A percentile compares a stretch with the other conserved stretches of the same genome.
Conservation (phyloP, 2,113 vertebrate species). For the Centropus unirufus region DNA sequence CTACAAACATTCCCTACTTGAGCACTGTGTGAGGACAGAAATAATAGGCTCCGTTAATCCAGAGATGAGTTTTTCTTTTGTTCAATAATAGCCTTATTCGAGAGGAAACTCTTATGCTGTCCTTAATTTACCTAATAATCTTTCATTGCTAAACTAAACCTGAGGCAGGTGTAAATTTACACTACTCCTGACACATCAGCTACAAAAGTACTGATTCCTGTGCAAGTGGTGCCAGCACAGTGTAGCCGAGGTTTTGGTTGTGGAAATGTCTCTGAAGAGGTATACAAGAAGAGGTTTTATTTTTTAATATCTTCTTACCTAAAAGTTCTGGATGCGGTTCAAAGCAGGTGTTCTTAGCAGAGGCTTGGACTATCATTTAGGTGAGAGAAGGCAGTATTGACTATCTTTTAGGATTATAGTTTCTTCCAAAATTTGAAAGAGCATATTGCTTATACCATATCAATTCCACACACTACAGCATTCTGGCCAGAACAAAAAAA, state of each 20-base stretch:
- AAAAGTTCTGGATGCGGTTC: not conserved
- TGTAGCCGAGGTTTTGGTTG: not conserved
- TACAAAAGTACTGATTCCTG: not conserved
- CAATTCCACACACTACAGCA: not conserved
- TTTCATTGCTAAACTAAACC: not conserved
- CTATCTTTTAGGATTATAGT: not conserved
- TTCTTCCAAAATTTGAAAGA: not conserved
- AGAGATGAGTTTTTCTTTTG: not conserved
- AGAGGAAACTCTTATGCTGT: not conserved
- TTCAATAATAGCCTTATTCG: not conserved
- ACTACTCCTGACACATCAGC: not conserved
- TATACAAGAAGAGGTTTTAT: not conserved
- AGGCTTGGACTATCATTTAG: not conserved
- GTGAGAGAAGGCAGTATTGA: no score
- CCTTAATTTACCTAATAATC: not conserved
- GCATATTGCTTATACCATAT: not conserved
- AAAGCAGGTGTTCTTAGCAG: not conserved
- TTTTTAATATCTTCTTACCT: not conserved
- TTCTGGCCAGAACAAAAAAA: not conserved
- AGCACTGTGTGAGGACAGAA: not conserved
- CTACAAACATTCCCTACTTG: not conserved
- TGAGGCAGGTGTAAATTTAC: not conserved
- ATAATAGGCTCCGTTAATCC: not conserved
- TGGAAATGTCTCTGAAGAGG: not conserved
- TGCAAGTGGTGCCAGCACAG: rapidly evolving